phyloP scores from a whole-genome alignment of 2,113 vertebrate genomes.

The Gymnorhina tibicen region DNA sequence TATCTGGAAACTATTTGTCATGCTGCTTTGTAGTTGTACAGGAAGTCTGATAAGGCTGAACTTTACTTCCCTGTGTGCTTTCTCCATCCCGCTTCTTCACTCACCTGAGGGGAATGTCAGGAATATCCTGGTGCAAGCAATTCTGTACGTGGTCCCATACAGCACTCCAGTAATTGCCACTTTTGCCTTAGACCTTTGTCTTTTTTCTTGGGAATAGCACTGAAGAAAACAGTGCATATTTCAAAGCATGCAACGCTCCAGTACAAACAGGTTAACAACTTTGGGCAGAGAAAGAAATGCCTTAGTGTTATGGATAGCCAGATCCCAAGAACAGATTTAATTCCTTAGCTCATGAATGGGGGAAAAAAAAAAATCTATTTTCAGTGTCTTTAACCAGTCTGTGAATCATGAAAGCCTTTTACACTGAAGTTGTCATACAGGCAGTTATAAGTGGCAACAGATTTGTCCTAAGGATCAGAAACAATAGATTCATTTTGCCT shows the following conservation, averaged over 20 bases:
- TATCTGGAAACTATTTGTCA: not conserved
- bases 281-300: not conserved
- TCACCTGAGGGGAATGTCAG: not conserved
- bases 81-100: not conserved
- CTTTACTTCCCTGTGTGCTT: not conserved
- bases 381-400: not conserved
- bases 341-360: not conserved
- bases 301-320: not conserved
- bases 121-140: not conserved
- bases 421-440: not conserved
- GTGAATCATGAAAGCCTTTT: not conserved
- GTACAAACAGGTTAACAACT: not conserved
- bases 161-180: rapidly evolving
- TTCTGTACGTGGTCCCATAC: not conserved
- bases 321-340: not conserved
- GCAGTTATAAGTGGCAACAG: not conserved
- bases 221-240: not conserved
- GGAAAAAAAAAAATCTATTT: not conserved
- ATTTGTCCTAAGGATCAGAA: not conserved
- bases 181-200: not conserved
- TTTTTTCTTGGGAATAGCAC: not conserved
- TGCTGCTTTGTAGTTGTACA: not conserved
- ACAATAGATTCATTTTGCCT: not conserved
- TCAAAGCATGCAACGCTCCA: not conserved
- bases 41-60: not conserved